phyloP scores from a whole-genome alignment of 2,797 vertebrate species.

The Hyperoplus lanceolatus region DNA sequence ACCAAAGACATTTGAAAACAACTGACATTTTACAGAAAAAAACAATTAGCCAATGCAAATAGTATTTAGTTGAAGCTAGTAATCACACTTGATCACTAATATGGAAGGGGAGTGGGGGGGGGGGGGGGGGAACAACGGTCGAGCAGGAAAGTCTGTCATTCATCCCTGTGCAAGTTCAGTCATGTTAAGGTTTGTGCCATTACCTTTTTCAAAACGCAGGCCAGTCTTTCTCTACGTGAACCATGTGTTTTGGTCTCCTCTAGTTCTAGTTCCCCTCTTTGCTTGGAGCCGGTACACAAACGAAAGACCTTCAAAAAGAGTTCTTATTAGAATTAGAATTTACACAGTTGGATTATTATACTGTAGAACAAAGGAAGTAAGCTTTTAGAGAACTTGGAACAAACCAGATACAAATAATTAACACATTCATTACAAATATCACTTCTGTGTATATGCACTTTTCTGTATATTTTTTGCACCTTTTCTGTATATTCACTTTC shows the following conservation, averaged over 20 bases:
- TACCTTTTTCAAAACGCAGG: slow-evolving; percentile 69
- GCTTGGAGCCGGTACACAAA: slow-evolving; percentile 45
- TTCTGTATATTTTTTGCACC: background rate
- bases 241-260: background rate
- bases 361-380: background rate
- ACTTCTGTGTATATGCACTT: background rate
- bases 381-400: background rate
- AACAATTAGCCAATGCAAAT: too few species aligned
- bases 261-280: background rate
- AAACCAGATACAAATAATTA: slow-evolving; percentile 10
- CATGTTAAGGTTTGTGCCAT: background rate
- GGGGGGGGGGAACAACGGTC: background rate
- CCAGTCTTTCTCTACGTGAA: slow-evolving; percentile 18
- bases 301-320: slow-evolving; percentile 69
- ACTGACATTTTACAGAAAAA: background rate
- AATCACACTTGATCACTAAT: background rate
- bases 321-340: slow-evolving; percentile 7
- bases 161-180: background rate
- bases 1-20: background rate
- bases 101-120: too few species aligned
- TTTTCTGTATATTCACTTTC: too few species aligned
- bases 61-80: background rate
- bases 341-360: background rate
- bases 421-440: background rate
- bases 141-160: background rate